Evolutionary conservation across 1,140 invertebrate genomes (phyloP).

Genomic region (Bombus vancouverensis): DNA sequence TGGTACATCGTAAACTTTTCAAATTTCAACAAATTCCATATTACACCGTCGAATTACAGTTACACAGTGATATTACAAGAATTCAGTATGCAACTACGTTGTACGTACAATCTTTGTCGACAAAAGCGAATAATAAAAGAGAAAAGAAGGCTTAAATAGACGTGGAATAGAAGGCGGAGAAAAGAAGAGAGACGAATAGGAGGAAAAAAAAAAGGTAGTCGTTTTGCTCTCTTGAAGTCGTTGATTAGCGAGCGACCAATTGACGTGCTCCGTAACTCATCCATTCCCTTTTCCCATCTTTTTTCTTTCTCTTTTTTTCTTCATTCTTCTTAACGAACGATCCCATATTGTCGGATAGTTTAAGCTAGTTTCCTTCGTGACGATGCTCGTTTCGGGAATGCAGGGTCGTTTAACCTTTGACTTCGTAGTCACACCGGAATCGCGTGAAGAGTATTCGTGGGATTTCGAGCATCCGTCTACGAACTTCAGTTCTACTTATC

Average conservation of each 20-base stretch:
- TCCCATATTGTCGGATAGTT: neutral
- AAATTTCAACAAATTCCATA: too few relatives aligned
- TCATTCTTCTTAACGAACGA: neutral
- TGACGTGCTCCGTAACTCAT: conserved; percentile 35
- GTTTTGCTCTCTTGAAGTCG: neutral
- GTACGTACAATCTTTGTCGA: neutral
- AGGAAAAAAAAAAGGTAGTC: neutral
- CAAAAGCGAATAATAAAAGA: neutral
- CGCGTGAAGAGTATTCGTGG: conserved; percentile 9
- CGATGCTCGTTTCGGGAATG: conserved; percentile 41
- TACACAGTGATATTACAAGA: too few relatives aligned
- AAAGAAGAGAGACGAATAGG: neutral
- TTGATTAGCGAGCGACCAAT: conserved; percentile 51
- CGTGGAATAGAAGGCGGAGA: neutral
- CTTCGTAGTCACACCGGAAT: conserved; percentile 10
- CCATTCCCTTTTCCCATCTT: neutral
- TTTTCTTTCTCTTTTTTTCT: neutral
- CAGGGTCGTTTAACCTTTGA: conserved; percentile 41
- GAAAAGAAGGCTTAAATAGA: neutral
- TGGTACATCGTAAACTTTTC: too few relatives aligned
- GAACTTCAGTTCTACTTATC: neutral
- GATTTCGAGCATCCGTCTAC: conserved; percentile 15
- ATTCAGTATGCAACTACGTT: too few relatives aligned
- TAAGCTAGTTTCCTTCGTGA: conserved; percentile 11
- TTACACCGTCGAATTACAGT: too few relatives aligned